These are phyloP conservation scores for Lasioglossum vierecki DNA, from an alignment of 2,888 invertebrate species.

Conservation along the genomic window DNA sequence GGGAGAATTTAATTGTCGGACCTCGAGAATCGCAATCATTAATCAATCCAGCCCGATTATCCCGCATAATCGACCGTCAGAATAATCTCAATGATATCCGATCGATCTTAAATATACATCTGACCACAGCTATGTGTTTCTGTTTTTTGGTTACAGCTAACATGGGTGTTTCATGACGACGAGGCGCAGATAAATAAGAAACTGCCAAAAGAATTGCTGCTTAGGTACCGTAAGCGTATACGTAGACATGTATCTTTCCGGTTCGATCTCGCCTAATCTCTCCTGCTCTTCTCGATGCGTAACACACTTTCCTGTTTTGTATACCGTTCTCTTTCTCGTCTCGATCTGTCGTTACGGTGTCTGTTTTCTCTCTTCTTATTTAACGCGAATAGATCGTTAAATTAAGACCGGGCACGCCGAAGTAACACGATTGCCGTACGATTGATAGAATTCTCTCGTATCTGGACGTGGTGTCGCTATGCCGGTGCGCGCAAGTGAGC, in stretches of 20 bases:
- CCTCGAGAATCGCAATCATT: background rate
- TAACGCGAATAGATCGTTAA: slow-evolving; percentile 17
- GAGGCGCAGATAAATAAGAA: slow-evolving; percentile 96
- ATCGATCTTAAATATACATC: background rate
- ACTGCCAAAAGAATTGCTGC: slow-evolving; percentile 97
- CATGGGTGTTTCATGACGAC: slow-evolving; percentile 91
- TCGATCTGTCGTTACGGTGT: background rate
- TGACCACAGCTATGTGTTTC: slow-evolving; percentile 25
- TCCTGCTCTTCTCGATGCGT: background rate
- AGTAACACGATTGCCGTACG: slow-evolving; percentile 48
- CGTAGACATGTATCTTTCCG: background rate
- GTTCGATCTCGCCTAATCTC: slow-evolving; percentile 10
- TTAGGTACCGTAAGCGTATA: slow-evolving; percentile 85
- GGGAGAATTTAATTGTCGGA: background rate
- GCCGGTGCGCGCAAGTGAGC: slow-evolving; percentile 96
- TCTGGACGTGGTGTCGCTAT: slow-evolving; percentile 97
- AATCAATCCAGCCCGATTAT: background rate
- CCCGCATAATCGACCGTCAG: background rate
- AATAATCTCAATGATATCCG: background rate
- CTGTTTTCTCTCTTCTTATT: slow-evolving; percentile 1
- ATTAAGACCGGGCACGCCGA: slow-evolving; percentile 8
- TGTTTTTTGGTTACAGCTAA: slow-evolving; percentile 86
- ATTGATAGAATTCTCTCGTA: slow-evolving; percentile 93
- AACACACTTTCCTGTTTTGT: background rate
- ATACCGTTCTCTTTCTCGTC: background rate